Evolutionary conservation across 2,113 vertebrate genomes (phyloP), one percentile per base, ranked within the genome.

Genomic region (Carettochelys insculpta): DNA sequence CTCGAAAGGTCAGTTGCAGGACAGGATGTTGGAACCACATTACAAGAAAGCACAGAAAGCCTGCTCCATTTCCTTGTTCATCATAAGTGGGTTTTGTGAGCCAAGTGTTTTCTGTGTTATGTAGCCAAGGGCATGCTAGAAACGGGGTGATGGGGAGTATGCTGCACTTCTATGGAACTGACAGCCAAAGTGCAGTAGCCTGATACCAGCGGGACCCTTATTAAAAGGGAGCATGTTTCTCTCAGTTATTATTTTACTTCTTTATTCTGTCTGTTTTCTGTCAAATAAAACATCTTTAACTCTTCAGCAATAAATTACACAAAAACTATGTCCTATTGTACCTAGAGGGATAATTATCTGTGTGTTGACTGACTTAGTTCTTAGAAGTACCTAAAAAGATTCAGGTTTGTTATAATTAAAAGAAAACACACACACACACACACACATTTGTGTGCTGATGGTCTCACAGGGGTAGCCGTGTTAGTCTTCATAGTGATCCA

Each of bases 341-440:
- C 91, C 86, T 90, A 80, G 68, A 90, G n/a, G 90, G 77, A 89
- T 25, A 89, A 78, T n/a, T 85, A 94, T 79, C 76, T 94, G 68
- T 86, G 91, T 93, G 11, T 84, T 90, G 27, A 88, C 9, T 76
- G 89, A 54, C 82, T 94, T 90, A 68, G 45, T 76, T 94, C 54
- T 89, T 79, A 34, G 43, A 77, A 94, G 87, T 92, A 48, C 29
- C 85, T 77, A 3, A 1, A 12, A n/a, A 90, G 17, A 68, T 80
- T 94, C 77, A 80, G 54, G 43, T 90, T 2, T 48, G 9, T 13
- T n/a, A 87, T 31, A 47, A 90, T 89, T 53, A 91, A 85, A 73
- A 45, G 89, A 93, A 82, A 29, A 88, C 11, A 34, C 12, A 54
- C 53, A 54, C 25, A 9, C 24, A 38, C 85, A 80, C 25, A 84